Base-by-base conservation (phyloP, 2,888 invertebrate genomes). In the Heliconius aoede region DNA sequence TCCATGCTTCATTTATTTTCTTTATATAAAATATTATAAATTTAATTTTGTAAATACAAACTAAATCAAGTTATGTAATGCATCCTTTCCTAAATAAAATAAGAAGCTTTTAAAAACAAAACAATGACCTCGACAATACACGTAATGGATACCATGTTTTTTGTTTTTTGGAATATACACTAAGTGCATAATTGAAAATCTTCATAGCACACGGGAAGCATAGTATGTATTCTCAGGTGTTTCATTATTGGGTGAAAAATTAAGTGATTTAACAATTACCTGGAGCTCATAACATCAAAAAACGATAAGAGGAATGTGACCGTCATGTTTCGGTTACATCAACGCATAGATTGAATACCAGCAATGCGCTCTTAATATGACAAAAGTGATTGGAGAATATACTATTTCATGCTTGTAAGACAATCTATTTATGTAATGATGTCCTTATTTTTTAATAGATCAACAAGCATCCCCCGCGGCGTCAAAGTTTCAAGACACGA, bases 371-470 rank as follows among this genome's bases (percentile, higher is more conserved):
- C 77, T 81, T 83, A 81, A 82, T 83, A 82, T 80, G 77, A 80
- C 85, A 84, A 85, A 88, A 88, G 86, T 83, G 85, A 89, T 91
- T 88, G 86, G 84, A 87, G 82, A 83, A 84, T 85, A 86, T 87
- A 85, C 83, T 87, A 85, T 88, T 84, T 84, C 85, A 84, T 83
- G 83, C 87, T 88, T 86, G 85, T 90, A 90, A 91, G 87, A 88
- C 88, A 86, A 89, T 94, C 94, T 94, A 94, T 94, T 94, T 94
- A 86, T 93, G 94, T 93, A 93, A 91, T 91, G 89, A 92, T 91
- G 93, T 94, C 92, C 91, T 94, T 93, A 93, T 93, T 93, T 94
- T 93, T 93, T 93, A 91, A 94, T 94, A 94, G 94, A 94, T 92
- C 91, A 87, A 86, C 85, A 88, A 92, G 87, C 94, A 93, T 93